These are phyloP conservation scores for Mesopsocus fuscifrons DNA, from an alignment of 2,888 invertebrate genomes.

Conservation along the genomic window DNA sequence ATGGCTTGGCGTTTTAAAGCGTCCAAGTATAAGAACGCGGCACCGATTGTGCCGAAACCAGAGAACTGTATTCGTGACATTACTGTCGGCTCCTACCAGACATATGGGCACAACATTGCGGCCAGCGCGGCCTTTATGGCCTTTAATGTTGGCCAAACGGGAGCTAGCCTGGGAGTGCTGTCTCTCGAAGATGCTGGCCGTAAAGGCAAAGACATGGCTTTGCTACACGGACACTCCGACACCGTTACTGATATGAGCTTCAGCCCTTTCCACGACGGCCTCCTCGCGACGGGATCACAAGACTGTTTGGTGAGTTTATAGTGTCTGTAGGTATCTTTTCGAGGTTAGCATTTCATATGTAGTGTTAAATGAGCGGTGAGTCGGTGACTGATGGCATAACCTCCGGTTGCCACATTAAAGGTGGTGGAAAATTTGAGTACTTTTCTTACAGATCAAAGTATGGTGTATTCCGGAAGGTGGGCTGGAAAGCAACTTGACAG, in stretches of 20 bases:
- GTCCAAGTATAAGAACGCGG: slow-evolving; percentile 96
- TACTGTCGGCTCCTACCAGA: slow-evolving; percentile 80
- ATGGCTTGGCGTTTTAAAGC: slow-evolving; percentile 96
- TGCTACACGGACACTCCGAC: slow-evolving; percentile 71
- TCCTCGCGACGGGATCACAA: slow-evolving; percentile 77
- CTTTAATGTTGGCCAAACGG: slow-evolving; percentile 85
- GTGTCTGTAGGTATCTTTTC: slow-evolving; percentile 4
- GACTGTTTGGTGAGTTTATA: slow-evolving; percentile 51
- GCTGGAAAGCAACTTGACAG: slow-evolving; percentile 51
- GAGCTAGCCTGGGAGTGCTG: slow-evolving; percentile 71
- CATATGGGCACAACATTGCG: slow-evolving; percentile 87
- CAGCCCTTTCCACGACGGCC: slow-evolving; percentile 86
- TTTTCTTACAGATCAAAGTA: slow-evolving; percentile 47
- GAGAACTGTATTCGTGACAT: slow-evolving; percentile 76
- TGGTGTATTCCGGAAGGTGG: slow-evolving; percentile 79
- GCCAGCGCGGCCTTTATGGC: slow-evolving; percentile 87
- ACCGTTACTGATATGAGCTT: slow-evolving; percentile 90
- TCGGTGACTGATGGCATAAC: not conserved
- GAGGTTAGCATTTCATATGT: not conserved
- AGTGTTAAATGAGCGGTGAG: not conserved
- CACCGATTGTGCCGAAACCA: slow-evolving; percentile 86
- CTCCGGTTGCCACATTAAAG: not conserved
- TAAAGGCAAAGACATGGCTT: slow-evolving; percentile 72
- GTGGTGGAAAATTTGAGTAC: no score
- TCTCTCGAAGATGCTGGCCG: slow-evolving; percentile 77